A percentile compares a stretch with the other conserved stretches of the same genome.
phyloP scores from a whole-genome alignment of 1,140 invertebrate genomes.

The Aplysia californica region DNA sequence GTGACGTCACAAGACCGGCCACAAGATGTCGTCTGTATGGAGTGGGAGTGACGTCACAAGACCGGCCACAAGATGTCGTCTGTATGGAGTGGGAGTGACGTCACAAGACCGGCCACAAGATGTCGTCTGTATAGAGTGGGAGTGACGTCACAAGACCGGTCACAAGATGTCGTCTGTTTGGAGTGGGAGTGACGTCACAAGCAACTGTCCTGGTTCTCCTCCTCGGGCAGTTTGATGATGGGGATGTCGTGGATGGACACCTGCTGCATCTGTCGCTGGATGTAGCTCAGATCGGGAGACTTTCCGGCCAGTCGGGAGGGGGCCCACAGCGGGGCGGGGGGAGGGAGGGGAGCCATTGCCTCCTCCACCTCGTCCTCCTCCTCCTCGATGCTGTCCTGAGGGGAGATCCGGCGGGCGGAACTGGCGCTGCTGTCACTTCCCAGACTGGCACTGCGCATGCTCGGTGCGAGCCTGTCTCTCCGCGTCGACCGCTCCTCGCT shows the following conservation, averaged over 20 bases:
- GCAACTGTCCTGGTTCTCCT: constrained; percentile 45
- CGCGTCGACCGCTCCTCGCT: constrained; percentile 38
- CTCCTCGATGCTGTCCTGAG: constrained; percentile 64
- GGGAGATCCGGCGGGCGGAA: constrained; percentile 53
- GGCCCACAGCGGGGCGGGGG: constrained; percentile 18
- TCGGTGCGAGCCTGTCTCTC: constrained; percentile 49
- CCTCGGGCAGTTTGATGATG: constrained; percentile 59
- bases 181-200: too few species aligned
- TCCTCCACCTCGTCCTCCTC: constrained; percentile 52
- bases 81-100: too few species aligned
- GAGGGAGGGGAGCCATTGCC: constrained; percentile 13
- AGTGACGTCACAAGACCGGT: too few species aligned
- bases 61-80: too few species aligned
- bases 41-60: too few species aligned
- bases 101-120: too few species aligned
- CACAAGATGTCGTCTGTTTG: too few species aligned
- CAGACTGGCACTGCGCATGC: constrained; percentile 59
- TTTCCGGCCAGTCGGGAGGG: background rate
- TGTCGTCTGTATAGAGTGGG: too few species aligned
- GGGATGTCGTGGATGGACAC: constrained; percentile 54
- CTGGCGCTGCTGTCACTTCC: constrained; percentile 64
- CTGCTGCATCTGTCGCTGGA: background rate
- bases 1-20: too few species aligned
- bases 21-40: too few species aligned
- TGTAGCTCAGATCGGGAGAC: constrained; percentile 24